Conservation (phyloP, 2,888 invertebrate genomes). For the Rhopalosiphum nymphaeae region DNA sequence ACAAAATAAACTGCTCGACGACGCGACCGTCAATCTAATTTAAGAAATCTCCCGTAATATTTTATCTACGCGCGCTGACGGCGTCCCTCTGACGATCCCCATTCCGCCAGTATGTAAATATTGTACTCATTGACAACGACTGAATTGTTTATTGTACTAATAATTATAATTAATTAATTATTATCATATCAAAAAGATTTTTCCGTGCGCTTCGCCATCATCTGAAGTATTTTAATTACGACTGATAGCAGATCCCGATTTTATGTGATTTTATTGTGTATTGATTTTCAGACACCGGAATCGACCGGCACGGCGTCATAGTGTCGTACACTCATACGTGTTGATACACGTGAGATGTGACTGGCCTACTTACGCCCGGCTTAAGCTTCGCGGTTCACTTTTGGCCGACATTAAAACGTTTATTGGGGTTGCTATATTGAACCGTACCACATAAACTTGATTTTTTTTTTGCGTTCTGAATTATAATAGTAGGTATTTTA, state of each 20-base stretch:
- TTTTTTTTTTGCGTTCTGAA: neutral
- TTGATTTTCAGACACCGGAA: neutral
- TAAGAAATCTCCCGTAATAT: neutral
- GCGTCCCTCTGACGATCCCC: neutral
- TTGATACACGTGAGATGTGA: slow-evolving; percentile 2
- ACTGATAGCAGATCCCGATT: neutral
- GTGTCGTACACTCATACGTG: neutral
- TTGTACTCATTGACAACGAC: neutral
- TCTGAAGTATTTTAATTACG: neutral
- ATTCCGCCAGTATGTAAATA: neutral
- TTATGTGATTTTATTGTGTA: neutral
- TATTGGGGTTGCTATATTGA: neutral
- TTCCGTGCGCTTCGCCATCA: neutral
- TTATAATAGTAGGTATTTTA: neutral
- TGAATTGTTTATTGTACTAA: neutral
- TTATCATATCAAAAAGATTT: neutral
- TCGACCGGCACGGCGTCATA: neutral
- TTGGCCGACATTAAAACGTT: neutral
- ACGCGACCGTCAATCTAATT: neutral
- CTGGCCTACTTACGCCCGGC: neutral
- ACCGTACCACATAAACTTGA: neutral
- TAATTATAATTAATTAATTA: neutral
- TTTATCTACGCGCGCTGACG: neutral
- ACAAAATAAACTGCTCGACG: neutral
- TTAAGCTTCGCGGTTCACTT: neutral